These are phyloP conservation scores for Catocala sponsa DNA, from an alignment of 2,888 invertebrate genomes.

Conservation along the genomic window DNA sequence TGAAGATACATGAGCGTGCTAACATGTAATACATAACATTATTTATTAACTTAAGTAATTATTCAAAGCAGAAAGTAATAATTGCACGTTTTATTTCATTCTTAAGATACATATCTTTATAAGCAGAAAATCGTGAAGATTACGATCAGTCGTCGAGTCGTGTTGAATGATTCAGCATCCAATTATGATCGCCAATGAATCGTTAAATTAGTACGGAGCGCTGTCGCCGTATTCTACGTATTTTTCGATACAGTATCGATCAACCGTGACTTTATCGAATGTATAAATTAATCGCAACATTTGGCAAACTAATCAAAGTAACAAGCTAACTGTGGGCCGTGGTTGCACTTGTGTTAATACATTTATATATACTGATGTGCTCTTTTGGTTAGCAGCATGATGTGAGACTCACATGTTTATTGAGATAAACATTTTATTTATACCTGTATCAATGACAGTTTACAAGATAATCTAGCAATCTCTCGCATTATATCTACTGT, in stretches of 20 bases:
- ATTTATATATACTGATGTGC: no score
- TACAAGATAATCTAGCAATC: no score
- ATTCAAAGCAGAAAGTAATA: constrained; percentile 5
- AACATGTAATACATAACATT: not conserved
- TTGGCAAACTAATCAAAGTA: not conserved
- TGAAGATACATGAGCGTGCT: no score
- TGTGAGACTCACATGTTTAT: no score
- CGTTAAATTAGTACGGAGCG: constrained; percentile 15
- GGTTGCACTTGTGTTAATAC: no score
- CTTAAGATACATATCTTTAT: not conserved
- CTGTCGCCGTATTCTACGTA: constrained; percentile 9
- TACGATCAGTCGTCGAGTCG: not conserved
- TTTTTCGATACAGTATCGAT: constrained; percentile 1
- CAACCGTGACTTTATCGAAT: constrained; percentile 5
- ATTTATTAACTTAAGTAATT: not conserved
- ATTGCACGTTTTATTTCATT: not conserved
- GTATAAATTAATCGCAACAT: constrained; percentile 8
- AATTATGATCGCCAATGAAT: constrained; percentile 7
- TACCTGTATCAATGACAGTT: no score
- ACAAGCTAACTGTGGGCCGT: no score
- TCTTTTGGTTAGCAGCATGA: no score
- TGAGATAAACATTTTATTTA: no score
- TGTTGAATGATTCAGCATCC: constrained; percentile 6
- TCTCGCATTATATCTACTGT: no score
- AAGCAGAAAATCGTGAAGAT: not conserved